Evolutionary conservation across 2,797 vertebrate species (phyloP).

Genomic region (Neosalanx taihuensis): DNA sequence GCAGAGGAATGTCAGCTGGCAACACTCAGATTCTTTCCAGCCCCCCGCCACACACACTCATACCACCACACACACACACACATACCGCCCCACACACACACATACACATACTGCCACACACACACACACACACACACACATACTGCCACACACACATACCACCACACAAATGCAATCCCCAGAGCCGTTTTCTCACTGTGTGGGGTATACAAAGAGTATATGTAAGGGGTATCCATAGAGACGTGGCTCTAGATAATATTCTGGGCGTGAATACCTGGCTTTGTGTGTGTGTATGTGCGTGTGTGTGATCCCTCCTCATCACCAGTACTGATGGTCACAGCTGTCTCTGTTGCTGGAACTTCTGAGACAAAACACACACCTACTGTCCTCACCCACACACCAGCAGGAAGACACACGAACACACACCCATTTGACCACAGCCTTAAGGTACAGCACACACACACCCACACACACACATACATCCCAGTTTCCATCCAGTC

Average conservation of each 20-base stretch:
- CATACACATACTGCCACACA: too few species aligned
- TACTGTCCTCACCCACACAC: neutral
- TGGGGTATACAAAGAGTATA: too few species aligned
- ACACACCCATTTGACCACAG: slow-evolving; percentile 18
- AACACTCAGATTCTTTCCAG: slow-evolving; percentile 48
- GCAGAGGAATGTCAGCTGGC: slow-evolving; percentile 66
- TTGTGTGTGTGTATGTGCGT: slow-evolving; percentile 16
- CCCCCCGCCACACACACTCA: slow-evolving; percentile 28
- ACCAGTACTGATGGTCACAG: slow-evolving; percentile 29
- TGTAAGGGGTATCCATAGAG: too few species aligned
- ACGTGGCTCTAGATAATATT: too few species aligned
- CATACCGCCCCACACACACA: slow-evolving; percentile 7
- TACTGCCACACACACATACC: slow-evolving; percentile 22
- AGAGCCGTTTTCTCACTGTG: neutral
- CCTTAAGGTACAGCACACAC: neutral
- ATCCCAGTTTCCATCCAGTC: neutral
- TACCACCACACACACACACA: slow-evolving; percentile 28
- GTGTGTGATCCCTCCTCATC: neutral
- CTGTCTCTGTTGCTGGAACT: slow-evolving; percentile 35
- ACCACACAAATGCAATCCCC: neutral
- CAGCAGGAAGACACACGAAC: slow-evolving; percentile 3
- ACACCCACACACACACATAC: slow-evolving; percentile 23
- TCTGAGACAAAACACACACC: slow-evolving; percentile 22
- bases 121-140: slow-evolving; percentile 5
- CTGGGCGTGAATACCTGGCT: too few species aligned